Evolutionary conservation across 2,888 invertebrate genomes (phyloP), one percentile per base, ranked within the genome.

Genomic region (Epistrophella euchroma): DNA sequence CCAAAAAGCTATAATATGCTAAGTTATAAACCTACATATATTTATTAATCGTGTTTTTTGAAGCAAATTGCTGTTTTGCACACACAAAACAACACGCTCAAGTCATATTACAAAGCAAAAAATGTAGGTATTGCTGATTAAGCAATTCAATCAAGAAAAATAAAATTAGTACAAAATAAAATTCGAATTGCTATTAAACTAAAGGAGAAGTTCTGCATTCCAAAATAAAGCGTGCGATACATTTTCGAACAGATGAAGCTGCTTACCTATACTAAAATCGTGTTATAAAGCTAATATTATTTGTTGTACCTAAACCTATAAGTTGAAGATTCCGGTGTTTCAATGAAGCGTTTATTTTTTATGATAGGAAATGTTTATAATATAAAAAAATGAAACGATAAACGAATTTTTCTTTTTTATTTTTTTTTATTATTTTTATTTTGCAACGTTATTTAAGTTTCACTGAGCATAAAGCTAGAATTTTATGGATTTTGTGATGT

Each of bases 131-230:
- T 58, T 40, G 71, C 60, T 78, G 77, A 71, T 47, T 71, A 35
- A 62, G 17, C 40, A 70, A 60, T 50, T 52, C 37, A 60, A 60
- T 60, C 19, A 60, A 60, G 13, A 40, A 40, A 58, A 71, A 45
- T 28, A 45, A 71, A 71, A 32, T 32, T 13, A 43, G 22, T 56
- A 28, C 4, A 28, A 43, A 52, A 45, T 32, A 28, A 66, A 22
- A 66, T 56, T 66, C 56, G 35, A 56, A 55, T 25, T 76, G 45
- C 43, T 40, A 22, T 9, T 6, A 10, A 6, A 7, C 17, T n/a
- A 1, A 17, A 25, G 35, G 56, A 56, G 17, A 62, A 37, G 56
- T 79, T 73, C 58, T 72, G 64, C 37, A 77, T 71, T 71, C 62
- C 17, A n/a, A 52, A 71, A 64, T 64, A 52, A 52, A 60, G 52